Evolutionary conservation across 2,797 vertebrate genomes (phyloP).

Genomic region (Tokudaia tokunoshimensis): DNA sequence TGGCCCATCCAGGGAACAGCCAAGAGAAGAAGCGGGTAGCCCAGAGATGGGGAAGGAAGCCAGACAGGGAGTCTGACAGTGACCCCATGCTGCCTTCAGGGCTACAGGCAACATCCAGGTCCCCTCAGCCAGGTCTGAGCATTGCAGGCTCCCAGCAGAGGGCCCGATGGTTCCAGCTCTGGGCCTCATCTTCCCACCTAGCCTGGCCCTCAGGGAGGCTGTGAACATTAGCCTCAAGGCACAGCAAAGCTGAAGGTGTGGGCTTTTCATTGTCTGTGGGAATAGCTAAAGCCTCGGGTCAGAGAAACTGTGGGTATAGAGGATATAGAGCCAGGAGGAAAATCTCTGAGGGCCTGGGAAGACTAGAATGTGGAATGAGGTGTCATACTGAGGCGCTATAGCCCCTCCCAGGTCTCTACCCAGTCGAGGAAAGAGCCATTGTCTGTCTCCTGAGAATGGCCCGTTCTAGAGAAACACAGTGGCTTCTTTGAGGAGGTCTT

Average conservation of each 20-base stretch:
- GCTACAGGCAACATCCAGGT: background rate
- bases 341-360: background rate
- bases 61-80: background rate
- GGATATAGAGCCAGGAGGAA: background rate
- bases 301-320: background rate
- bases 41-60: background rate
- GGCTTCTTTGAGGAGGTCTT: constrained; percentile 4
- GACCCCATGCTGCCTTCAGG: background rate
- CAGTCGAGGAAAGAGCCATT: background rate
- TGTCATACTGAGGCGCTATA: background rate
- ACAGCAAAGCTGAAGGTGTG: background rate
- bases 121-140: background rate
- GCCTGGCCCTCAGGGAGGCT: background rate
- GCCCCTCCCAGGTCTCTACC: background rate
- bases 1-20: background rate
- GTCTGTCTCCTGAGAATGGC: background rate
- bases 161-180: background rate
- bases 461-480: background rate
- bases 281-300: background rate
- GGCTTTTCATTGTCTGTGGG: background rate
- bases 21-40: constrained; percentile 36
- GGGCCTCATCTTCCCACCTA: background rate
- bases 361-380: background rate
- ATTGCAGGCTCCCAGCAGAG: background rate
- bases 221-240: background rate